Conservation (phyloP, 2,113 vertebrate species). For the Propithecus coquereli region DNA sequence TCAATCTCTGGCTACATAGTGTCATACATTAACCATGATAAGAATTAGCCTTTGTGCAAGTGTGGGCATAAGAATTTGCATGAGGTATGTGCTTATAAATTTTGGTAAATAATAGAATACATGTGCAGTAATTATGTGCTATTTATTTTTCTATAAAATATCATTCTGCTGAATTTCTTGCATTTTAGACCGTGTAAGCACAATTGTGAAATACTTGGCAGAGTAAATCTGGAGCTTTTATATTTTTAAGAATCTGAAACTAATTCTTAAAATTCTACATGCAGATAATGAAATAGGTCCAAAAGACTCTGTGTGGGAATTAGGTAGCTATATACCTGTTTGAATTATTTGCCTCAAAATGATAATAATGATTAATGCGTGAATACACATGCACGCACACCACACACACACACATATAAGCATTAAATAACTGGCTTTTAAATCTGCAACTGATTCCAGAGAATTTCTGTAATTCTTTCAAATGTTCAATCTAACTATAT, state of each 20-base stretch:
- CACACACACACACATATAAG: neutral
- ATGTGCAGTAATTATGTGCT: neutral
- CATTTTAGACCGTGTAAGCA: neutral
- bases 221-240: neutral
- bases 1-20: neutral
- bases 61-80: neutral
- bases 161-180: neutral
- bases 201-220: neutral
- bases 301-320: neutral
- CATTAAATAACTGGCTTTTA: neutral
- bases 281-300: neutral
- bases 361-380: neutral
- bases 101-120: neutral
- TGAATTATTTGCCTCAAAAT: neutral
- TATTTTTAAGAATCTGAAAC: conserved; percentile 33
- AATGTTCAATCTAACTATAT: neutral
- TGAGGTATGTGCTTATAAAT: neutral
- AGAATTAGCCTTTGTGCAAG: neutral
- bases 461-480: neutral
- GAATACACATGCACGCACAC: neutral
- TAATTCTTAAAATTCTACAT: neutral
- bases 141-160: conserved; percentile 4
- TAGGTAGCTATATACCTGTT: neutral
- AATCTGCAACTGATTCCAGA: neutral
- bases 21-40: neutral